A percentile compares a stretch with the other conserved stretches of the same genome.
phyloP scores from a whole-genome alignment of 2,888 invertebrate genomes.

The Cataglyphis rosenhaueri region DNA sequence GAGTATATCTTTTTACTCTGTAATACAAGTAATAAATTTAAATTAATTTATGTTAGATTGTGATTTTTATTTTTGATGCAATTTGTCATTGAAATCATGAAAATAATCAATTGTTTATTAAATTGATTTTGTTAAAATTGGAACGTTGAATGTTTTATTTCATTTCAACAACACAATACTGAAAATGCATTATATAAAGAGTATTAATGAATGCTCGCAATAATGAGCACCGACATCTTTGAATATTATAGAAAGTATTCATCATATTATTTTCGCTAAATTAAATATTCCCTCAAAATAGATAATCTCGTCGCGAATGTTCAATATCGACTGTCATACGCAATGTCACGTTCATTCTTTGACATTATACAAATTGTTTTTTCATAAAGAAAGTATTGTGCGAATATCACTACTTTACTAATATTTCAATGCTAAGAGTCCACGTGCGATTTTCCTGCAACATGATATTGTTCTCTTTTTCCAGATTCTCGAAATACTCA shows the following conservation, averaged over 20 bases:
- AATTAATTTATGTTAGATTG: background rate
- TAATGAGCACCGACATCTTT: constrained; percentile 24
- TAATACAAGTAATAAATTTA: background rate
- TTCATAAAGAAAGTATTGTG: background rate
- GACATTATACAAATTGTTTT: constrained; percentile 23
- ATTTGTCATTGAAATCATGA: background rate
- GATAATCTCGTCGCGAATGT: background rate
- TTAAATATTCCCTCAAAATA: constrained; percentile 39
- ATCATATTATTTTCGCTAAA: constrained; percentile 40
- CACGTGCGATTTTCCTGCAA: constrained; percentile 4
- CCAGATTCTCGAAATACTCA: constrained; percentile 66
- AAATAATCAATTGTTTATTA: background rate
- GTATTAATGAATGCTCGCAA: background rate
- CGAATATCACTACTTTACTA: constrained; percentile 12
- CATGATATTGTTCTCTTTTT: constrained; percentile 47
- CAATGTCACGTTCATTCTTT: constrained; percentile 16
- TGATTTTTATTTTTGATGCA: background rate
- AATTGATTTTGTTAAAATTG: constrained; percentile 4
- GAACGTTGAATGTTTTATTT: constrained; percentile 16
- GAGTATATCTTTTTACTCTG: background rate
- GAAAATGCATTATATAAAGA: constrained; percentile 13
- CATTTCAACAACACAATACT: background rate
- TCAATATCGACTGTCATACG: constrained; percentile 15
- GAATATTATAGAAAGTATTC: constrained; percentile 26
- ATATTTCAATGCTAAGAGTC: constrained; percentile 40